Conservation (phyloP, 2,888 invertebrate genomes). For the Caenorhabditis sp. region DNA sequence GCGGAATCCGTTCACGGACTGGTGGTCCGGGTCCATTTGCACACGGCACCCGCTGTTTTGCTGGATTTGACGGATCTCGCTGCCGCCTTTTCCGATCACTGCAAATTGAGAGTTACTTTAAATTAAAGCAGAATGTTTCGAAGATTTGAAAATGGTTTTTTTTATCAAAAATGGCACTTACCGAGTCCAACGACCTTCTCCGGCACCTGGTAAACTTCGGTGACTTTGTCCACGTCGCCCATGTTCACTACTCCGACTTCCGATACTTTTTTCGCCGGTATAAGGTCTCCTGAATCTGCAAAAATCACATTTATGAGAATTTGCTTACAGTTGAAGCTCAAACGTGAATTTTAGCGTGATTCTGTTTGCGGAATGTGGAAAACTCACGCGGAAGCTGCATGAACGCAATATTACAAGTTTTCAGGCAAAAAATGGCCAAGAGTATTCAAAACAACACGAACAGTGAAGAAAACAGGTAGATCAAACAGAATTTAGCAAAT, state of each 20-base stretch:
- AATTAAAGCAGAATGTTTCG: background rate
- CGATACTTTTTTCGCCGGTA: slow-evolving; percentile 41
- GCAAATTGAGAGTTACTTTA: background rate
- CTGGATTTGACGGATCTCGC: slow-evolving; percentile 94
- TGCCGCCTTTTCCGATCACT: slow-evolving; percentile 95
- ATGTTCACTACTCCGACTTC: slow-evolving; percentile 39
- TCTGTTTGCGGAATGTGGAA: no score
- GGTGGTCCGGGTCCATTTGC: slow-evolving; percentile 86
- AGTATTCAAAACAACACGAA: no score
- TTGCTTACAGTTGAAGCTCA: no score
- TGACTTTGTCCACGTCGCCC: slow-evolving; percentile 25
- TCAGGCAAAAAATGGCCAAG: no score
- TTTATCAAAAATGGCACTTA: background rate
- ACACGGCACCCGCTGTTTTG: slow-evolving; percentile 96
- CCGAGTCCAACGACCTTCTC: slow-evolving; percentile 48
- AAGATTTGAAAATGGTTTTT: background rate
- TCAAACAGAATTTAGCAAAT: no score
- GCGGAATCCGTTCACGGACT: slow-evolving; percentile 55
- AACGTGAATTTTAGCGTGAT: no score
- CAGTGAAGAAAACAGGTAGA: no score
- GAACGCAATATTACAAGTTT: no score
- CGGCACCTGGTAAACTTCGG: slow-evolving; percentile 41
- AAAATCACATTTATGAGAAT: background rate
- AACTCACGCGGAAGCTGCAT: no score
- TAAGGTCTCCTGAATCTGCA: slow-evolving; percentile 19